Base-by-base conservation (phyloP, 1,140 invertebrate genomes). In the Catajapyx aquilonaris region DNA sequence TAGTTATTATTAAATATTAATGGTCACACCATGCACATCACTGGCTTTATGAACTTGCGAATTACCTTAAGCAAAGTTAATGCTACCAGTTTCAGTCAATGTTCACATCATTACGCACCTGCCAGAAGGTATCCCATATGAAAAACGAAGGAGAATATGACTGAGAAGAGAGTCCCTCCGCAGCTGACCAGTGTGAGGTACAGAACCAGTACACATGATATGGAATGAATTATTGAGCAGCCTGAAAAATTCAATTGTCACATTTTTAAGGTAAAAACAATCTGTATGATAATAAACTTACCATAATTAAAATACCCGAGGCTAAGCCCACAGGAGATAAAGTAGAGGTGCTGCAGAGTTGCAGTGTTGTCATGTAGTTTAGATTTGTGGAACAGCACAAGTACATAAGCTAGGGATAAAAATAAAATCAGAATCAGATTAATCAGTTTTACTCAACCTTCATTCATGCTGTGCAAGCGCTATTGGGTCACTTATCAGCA, bases 221-320 rank as follows among this genome's bases (percentile, higher is more conserved):
- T 42, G 31, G 76, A 76, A 56, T 90, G 81, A 38, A 76, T 55
- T 40, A 77, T 65, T 41, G 71, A 68, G 25, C 53, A 48, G 13
- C 51, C 60, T 68, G 58, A 44, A 46, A 45, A 41, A 44, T 45
- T 49, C 43, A 48, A 43, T 39, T 37, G 42, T 38, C 38, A 43
- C 31, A 46, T 44, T 36, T 34, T 39, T 31, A 38, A 34, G 41
- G 17, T 22, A 30, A 39, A 19, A 39, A 15, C n/a, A 30, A 25
- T 23, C 13, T 22, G 28, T 35, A 46, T 38, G 43, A 38, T 30
- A 20, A n/a, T 18, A n/a, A 35, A 48, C 49, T 61, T 55, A 70
- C 81, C 81, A 62, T 83, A 88, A 55, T 88, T 90, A 53, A 76
- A 88, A 41, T 70, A 69, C 34, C 78, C 78, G 31, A 87, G 56